Evolutionary conservation across 2,113 vertebrate species (phyloP).

Genomic region (Herpetotheres cachinnans): DNA sequence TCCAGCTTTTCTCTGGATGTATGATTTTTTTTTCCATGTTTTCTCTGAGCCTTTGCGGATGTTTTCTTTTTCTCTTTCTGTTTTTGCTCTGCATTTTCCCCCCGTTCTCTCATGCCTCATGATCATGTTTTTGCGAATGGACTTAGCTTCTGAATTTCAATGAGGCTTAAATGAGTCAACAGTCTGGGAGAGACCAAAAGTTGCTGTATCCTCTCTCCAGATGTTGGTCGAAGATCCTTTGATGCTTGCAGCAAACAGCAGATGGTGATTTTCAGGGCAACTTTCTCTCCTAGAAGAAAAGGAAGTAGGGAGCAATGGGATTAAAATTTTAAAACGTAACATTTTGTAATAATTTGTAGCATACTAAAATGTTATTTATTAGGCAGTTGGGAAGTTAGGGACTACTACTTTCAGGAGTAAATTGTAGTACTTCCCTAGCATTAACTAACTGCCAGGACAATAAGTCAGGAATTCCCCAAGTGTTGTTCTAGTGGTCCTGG

Average conservation of each 20-base stretch:
- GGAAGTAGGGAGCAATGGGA: neutral
- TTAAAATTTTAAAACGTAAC: neutral
- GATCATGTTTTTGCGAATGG: slow-evolving; percentile 14
- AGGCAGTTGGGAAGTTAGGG: neutral
- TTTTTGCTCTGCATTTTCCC: neutral
- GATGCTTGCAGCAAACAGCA: slow-evolving; percentile 33
- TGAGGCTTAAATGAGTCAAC: slow-evolving; percentile 31
- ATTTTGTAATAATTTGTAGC: neutral
- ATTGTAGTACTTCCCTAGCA: neutral
- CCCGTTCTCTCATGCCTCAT: neutral
- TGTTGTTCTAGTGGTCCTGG: neutral
- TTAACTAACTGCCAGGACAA: neutral
- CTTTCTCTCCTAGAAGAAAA: neutral
- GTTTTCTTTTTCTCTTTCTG: slow-evolving; percentile 23
- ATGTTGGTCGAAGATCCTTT: slow-evolving; percentile 40
- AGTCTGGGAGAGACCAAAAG: slow-evolving; percentile 42
- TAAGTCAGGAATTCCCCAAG: neutral
- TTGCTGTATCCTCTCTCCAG: slow-evolving; percentile 2
- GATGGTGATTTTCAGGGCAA: slow-evolving; percentile 1
- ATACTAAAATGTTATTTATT: neutral
- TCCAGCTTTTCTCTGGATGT: neutral
- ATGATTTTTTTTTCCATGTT: neutral
- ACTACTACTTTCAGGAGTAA: neutral
- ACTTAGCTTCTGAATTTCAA: slow-evolving; percentile 40
- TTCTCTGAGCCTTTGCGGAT: neutral